These are phyloP conservation scores for Tragelaphus strepsiceros DNA, from an alignment of 2,113 vertebrate species.

Conservation along the genomic window DNA sequence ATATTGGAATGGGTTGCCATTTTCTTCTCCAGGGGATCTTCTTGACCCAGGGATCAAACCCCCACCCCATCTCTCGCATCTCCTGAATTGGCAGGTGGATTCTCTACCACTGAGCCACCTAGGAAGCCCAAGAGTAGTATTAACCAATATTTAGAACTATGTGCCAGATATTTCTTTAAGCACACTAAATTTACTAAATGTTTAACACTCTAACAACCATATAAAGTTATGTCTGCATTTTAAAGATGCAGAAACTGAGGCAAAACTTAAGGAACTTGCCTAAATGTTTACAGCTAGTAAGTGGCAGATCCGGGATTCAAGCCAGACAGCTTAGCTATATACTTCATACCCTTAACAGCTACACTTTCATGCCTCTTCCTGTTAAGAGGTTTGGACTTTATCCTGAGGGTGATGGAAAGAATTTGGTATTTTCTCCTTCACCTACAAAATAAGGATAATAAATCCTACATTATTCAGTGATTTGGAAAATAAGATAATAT, in stretches of 20 bases:
- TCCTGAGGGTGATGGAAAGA: neutral
- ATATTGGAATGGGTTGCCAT: neutral
- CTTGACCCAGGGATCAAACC: neutral
- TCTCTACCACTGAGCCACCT: neutral
- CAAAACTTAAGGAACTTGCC: neutral
- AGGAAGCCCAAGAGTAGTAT: neutral
- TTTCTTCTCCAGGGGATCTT: neutral
- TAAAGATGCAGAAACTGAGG: neutral
- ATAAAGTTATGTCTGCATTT: neutral
- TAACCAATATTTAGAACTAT: neutral
- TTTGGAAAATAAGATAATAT: neutral
- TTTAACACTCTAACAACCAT: neutral
- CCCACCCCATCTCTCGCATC: neutral
- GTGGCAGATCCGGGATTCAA: neutral
- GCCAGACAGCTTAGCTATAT: neutral
- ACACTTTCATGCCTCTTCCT: neutral
- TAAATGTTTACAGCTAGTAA: neutral
- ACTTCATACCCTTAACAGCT: neutral
- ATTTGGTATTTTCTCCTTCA: neutral
- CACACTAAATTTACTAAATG: neutral
- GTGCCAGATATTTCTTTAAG: neutral
- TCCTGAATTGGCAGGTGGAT: neutral
- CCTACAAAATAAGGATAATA: neutral
- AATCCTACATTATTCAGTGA: neutral
- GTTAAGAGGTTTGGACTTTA: neutral